These are phyloP conservation scores for Atta colombica DNA, from an alignment of 1,140 invertebrate species.

Conservation along the genomic window DNA sequence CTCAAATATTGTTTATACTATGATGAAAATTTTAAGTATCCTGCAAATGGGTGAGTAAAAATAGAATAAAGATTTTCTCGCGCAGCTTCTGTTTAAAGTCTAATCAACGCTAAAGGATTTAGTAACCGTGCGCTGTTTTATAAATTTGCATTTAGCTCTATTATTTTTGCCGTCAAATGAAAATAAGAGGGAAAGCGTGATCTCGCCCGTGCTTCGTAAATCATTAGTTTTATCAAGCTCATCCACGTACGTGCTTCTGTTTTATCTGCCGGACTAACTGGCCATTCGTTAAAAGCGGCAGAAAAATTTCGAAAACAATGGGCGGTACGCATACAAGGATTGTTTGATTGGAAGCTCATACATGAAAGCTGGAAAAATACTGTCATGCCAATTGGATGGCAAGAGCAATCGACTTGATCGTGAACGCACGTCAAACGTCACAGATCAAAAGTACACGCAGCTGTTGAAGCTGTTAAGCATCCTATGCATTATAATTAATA, in stretches of 20 bases:
- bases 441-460: conserved; percentile 39
- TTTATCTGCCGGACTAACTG: conserved; percentile 83
- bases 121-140: conserved; percentile 54
- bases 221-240: conserved; percentile 85
- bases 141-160: conserved; percentile 76
- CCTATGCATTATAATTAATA: conserved; percentile 21
- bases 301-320: conserved; percentile 80
- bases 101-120: conserved; percentile 33
- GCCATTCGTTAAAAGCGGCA: conserved; percentile 78
- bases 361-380: conserved; percentile 65
- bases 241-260: conserved; percentile 81
- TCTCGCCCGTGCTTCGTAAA: conserved; percentile 76
- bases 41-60: conserved; percentile 14
- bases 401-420: conserved; percentile 59
- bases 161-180: conserved; percentile 75
- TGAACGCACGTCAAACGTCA: conserved; percentile 39
- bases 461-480: conserved; percentile 34
- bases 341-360: conserved; percentile 43
- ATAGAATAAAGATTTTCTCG: background rate
- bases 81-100: conserved; percentile 32
- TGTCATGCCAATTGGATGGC: conserved; percentile 59
- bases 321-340: conserved; percentile 61
- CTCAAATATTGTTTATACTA: background rate
- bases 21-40: background rate
- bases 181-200: conserved; percentile 67